Evolutionary conservation across 2,113 vertebrate species (phyloP).

Genomic region (Pheucticus melanocephalus): DNA sequence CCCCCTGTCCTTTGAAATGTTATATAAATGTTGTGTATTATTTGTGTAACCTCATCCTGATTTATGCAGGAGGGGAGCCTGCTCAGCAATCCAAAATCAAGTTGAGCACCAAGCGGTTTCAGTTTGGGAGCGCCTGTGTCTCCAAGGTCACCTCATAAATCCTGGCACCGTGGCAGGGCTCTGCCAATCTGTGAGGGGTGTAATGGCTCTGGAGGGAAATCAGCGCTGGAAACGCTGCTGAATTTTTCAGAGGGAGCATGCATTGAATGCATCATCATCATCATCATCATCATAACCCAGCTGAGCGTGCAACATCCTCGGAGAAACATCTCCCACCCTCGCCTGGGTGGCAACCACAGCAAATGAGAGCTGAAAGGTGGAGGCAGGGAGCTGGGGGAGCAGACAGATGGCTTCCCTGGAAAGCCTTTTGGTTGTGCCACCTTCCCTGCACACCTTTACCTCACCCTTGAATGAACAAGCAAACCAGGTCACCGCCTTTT

Average conservation of each 20-base stretch:
- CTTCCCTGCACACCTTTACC: background rate
- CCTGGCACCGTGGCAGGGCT: constrained; percentile 20
- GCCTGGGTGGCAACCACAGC: background rate
- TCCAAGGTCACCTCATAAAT: constrained; percentile 66
- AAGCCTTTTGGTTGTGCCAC: background rate
- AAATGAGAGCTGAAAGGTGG: background rate
- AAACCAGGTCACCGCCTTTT: background rate
- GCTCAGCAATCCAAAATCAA: background rate
- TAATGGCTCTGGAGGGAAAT: constrained; percentile 71
- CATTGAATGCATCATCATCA: constrained; percentile 46
- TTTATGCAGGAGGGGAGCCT: constrained; percentile 27
- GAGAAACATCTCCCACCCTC: background rate
- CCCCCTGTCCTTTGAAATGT: background rate
- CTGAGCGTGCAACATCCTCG: background rate
- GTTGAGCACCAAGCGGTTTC: constrained; percentile 24
- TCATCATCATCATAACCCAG: constrained; percentile 27
- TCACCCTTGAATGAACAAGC: background rate
- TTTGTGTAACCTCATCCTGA: constrained; percentile 52
- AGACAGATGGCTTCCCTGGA: constrained; percentile 11
- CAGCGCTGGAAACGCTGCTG: constrained; percentile 44
- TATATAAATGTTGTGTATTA: constrained; percentile 10
- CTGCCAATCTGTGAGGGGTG: constrained; percentile 43
- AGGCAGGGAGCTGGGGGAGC: background rate
- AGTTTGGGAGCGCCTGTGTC: constrained; percentile 24
- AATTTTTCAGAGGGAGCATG: constrained; percentile 43